Base-by-base conservation (phyloP, 1,140 invertebrate species). In the Papilio glaucus region DNA sequence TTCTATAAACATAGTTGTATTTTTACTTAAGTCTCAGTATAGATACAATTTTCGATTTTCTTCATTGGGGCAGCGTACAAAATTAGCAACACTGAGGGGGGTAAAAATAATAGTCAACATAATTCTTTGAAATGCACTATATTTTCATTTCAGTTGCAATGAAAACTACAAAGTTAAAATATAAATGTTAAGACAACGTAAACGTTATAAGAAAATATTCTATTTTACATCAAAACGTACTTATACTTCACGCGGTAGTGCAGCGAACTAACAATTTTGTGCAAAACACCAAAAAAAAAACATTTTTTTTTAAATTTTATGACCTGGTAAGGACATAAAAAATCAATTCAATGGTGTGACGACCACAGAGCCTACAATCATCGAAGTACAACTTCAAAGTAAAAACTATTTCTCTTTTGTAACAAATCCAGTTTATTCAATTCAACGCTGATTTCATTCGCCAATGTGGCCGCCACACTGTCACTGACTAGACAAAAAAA, bases 141-240 rank as follows among this genome's bases (percentile, higher is more conserved):
- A 86, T 87, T 86, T 88, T 81, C 75, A 72, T 79, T 77, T 85
- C 77, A 85, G 78, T 87, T 83, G 85, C 77, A 84, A 83, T 80
- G 67, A 65, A 82, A 81, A 80, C 79, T 85, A 83, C 79, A 83
- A 83, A 83, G 67, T 82, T 82, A 81, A 79, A 82, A 84, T 80
- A 79, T 77, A 74, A 73, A 80, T 45, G 65, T 53, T 69, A 73
- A 77, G 72, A 71, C 77, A 79, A 82, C 80, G 38, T 76, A 83
- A 78, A 79, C 68, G 67, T 78, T 81, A 73, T 79, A 84, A 74
- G 77, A 82, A 82, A 81, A 78, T 81, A 81, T 77, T 57, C 65
- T 65, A 76, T 79, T 78, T 76, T 71, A 69, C 75, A 69, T 74
- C 26, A 73, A 80, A 80, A 74, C 57, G 60, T 72, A 80, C 71